These are phyloP conservation scores for Gadopsis marmoratus DNA, from an alignment of 2,797 vertebrate genomes.

Conservation along the genomic window DNA sequence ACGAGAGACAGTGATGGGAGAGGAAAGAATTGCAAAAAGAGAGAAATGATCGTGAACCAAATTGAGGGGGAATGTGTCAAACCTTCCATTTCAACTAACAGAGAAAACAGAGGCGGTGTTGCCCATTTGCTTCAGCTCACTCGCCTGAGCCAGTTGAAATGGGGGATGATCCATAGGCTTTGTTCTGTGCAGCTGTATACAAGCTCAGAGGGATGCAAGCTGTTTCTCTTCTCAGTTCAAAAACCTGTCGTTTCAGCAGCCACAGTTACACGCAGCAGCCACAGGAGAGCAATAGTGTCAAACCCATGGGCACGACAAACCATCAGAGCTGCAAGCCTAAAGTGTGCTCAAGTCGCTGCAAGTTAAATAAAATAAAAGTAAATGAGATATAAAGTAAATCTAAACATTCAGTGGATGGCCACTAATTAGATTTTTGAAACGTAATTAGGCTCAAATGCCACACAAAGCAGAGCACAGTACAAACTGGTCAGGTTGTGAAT, in stretches of 20 bases:
- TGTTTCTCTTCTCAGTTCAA: background rate
- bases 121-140: conserved; percentile 27
- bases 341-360: conserved; percentile 1
- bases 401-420: conserved; percentile 59
- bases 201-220: conserved; percentile 34
- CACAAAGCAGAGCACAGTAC: conserved; percentile 33
- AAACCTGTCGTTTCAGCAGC: conserved; percentile 17
- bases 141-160: conserved; percentile 31
- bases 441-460: conserved; percentile 68
- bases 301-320: conserved; percentile 26
- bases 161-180: conserved; percentile 56
- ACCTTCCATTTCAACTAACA: conserved; percentile 45
- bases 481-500: background rate
- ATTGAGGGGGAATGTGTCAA: conserved; percentile 41
- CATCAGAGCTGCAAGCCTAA: background rate
- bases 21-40: background rate
- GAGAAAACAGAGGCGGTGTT: conserved; percentile 24
- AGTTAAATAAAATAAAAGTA: conserved; percentile 14
- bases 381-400: conserved; percentile 45
- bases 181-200: conserved; percentile 49
- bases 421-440: conserved; percentile 64
- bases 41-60: conserved; percentile 29
- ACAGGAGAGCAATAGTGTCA: conserved; percentile 69
- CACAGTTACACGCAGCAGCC: conserved; percentile 36
- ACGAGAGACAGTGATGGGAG: background rate